These are phyloP conservation scores for Pollenia griseotomentosa DNA, from an alignment of 2,888 invertebrate genomes.

Conservation along the genomic window DNA sequence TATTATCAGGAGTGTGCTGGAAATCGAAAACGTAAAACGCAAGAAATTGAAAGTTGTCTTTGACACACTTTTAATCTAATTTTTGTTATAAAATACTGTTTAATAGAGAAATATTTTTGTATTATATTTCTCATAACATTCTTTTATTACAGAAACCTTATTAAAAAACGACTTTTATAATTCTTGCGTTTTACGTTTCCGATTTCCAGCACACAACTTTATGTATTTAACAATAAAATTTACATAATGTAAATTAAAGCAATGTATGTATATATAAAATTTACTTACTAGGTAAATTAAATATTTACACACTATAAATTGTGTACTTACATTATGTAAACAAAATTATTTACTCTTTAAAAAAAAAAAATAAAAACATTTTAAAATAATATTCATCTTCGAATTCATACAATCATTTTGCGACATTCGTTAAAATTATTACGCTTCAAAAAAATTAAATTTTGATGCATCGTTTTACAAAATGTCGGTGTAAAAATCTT, in stretches of 20 bases:
- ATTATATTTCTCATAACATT: too few species aligned
- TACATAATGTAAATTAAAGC: not conserved
- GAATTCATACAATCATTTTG: constrained; percentile 19
- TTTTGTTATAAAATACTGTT: too few species aligned
- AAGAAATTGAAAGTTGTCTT: too few species aligned
- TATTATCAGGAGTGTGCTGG: too few species aligned
- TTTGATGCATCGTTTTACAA: constrained; percentile 20
- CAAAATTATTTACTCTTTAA: constrained; percentile 1
- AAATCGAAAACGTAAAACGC: too few species aligned
- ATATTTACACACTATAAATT: constrained; percentile 15
- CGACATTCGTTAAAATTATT: constrained; percentile 1
- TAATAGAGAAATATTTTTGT: too few species aligned
- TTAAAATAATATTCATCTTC: not conserved
- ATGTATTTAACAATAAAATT: not conserved
- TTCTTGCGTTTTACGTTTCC: too few species aligned
- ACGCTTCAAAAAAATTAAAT: not conserved
- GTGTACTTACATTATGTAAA: not conserved
- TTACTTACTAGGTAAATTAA: not conserved
- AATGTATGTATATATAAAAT: not conserved
- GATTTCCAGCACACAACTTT: too few species aligned
- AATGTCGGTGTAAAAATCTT: constrained; percentile 1
- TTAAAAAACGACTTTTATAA: too few species aligned
- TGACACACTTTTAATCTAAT: too few species aligned
- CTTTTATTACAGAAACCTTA: too few species aligned
- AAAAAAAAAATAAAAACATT: not conserved